Percentiles rank a stretch among this genome's conserved stretches.
These are phyloP conservation scores for Temnothorax curvispinosus DNA, from an alignment of 1,140 invertebrate genomes.

Conservation along the genomic window DNA sequence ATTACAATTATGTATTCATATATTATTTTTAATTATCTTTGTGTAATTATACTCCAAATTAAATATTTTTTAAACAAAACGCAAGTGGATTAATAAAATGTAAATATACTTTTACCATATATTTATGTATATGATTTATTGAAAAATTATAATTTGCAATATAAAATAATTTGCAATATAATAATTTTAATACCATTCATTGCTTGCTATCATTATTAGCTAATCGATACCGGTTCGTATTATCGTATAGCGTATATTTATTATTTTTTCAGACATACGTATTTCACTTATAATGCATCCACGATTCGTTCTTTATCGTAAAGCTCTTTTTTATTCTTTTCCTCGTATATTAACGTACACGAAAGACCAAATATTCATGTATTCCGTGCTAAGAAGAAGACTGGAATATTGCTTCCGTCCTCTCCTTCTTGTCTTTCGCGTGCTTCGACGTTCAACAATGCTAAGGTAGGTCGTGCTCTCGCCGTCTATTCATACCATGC, in stretches of 20 bases:
- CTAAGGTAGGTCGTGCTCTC: slow-evolving; percentile 23
- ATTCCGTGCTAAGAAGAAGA: neutral
- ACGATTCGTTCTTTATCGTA: neutral
- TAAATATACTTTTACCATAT: neutral
- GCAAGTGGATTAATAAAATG: neutral
- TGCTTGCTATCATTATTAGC: neutral
- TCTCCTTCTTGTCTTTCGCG: neutral
- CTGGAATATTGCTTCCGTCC: slow-evolving; percentile 25
- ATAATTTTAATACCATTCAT: neutral
- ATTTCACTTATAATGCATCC: neutral
- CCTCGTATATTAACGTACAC: neutral
- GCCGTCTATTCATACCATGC: slow-evolving; percentile 33
- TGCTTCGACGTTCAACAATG: slow-evolving; percentile 29
- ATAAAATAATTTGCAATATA: neutral
- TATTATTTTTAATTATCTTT: neutral
- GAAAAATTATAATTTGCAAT: neutral
- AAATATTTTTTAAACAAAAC: neutral
- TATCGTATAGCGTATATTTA: neutral
- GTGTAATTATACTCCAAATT: neutral
- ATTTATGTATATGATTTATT: neutral
- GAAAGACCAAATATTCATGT: slow-evolving; percentile 11
- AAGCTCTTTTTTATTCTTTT: neutral
- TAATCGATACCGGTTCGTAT: neutral
- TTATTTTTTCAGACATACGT: neutral
- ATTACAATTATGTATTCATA: neutral